phyloP scores from a whole-genome alignment of 2,113 vertebrate genomes.

The Haemorhous mexicanus region DNA sequence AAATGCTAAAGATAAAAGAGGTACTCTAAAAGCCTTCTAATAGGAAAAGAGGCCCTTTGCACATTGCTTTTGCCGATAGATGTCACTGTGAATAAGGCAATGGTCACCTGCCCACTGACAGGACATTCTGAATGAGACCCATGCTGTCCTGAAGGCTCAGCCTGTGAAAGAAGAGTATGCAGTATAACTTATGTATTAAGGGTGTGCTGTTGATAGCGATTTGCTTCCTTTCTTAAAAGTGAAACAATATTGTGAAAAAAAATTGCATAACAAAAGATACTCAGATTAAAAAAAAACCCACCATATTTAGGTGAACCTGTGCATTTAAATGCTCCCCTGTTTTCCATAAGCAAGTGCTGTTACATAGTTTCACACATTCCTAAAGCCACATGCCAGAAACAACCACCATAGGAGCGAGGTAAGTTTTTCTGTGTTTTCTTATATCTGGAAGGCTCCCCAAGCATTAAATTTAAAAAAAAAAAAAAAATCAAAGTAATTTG shows the following conservation, averaged over 20 bases:
- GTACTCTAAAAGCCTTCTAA: not conserved
- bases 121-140: fast-evolving
- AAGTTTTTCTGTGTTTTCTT: not conserved
- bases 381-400: not conserved
- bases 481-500: not conserved
- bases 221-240: not conserved
- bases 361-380: not conserved
- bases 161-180: not conserved
- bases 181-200: fast-evolving
- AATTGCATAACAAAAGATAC: not conserved
- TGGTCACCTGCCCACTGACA: not conserved
- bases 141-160: fast-evolving
- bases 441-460: not conserved
- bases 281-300: not conserved
- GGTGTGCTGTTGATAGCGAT: not conserved
- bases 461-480: not conserved
- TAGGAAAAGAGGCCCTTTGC: not conserved
- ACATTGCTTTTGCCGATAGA: not conserved
- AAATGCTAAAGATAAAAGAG: not conserved
- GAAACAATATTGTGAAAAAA: not conserved
- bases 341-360: not conserved
- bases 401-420: not conserved
- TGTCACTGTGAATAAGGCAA: constrained; percentile 30
- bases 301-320: not conserved
- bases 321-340: not conserved